These are phyloP conservation scores for Crotalus viridis DNA, from an alignment of 2,113 vertebrate species.

Conservation along the genomic window DNA sequence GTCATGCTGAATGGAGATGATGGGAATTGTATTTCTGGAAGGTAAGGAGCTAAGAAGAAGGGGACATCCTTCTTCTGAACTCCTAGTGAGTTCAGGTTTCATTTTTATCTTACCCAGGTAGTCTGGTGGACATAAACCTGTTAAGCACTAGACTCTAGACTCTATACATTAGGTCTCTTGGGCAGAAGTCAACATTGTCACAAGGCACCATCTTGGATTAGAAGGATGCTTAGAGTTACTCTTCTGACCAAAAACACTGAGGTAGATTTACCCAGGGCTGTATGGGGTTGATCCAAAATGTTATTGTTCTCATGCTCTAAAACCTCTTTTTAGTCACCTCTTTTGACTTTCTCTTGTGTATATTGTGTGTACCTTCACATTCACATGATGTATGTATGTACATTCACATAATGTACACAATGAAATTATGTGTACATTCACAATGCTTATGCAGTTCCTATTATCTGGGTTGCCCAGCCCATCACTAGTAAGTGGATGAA, in stretches of 20 bases:
- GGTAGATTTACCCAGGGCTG: neutral
- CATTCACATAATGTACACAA: too few species aligned
- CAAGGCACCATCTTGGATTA: neutral
- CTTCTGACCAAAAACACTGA: neutral
- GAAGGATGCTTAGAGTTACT: neutral
- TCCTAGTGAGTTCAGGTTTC: neutral
- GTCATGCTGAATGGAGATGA: neutral
- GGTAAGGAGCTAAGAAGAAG: neutral
- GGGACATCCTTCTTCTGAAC: neutral
- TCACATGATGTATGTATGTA: too few species aligned
- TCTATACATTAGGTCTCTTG: neutral
- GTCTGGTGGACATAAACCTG: neutral
- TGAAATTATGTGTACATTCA: neutral
- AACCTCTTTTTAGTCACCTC: neutral
- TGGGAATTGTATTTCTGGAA: neutral
- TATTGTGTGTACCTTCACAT: too few species aligned
- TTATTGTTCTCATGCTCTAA: neutral
- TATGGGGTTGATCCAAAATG: neutral
- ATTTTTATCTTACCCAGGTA: neutral
- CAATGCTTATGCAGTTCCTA: neutral
- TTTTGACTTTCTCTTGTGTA: neutral
- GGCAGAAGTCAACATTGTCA: neutral
- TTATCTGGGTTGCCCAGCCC: neutral
- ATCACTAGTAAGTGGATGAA: neutral
- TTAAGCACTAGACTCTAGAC: neutral